Base-by-base conservation (phyloP, 2,113 vertebrate species). In the Ciconia maguari region DNA sequence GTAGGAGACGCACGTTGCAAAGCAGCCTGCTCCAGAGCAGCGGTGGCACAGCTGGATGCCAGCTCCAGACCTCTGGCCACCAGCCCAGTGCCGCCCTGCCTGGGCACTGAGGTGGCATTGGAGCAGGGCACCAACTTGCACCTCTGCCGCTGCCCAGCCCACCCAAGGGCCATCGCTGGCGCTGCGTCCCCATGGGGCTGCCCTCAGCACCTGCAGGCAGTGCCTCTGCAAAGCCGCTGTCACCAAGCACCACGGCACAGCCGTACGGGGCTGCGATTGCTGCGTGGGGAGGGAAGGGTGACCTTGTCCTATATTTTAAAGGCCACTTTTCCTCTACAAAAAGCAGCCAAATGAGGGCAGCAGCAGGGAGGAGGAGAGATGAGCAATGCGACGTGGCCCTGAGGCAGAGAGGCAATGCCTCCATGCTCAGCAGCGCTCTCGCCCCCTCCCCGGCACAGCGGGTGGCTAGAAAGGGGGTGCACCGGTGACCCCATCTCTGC, bases 231-330 rank as follows among this genome's bases (percentile, higher is more conserved):
- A 29, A 29, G 44, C 86, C 10, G 66, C 54, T 21, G 19, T 25
- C 87, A 57, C 65, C 60, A 1, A 41, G 82, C 52, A 21, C 36
- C 19, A 20, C 0, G 3, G 55, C 87, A 60, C 65, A 76, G 76
- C 34, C 15, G 4, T 54, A 4, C 12, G 6, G 90, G 34, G 54
- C 65, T 51, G 83, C 4, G 3, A 61, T 1, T 11, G 34, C 61
- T 20, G 48, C 22, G 11, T 32, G 61, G 60, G 58, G 79, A 94
- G 83, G 72, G 70, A 89, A 88, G 72, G 48, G 13, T 96, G 95
- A 97, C 96, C 97, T 97, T 95, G 96, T 66, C 94, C 97, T 96
- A 90, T n/a, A 96, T 96, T 96, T 84, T 68, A 96, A 93, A 96
- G 95, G 95, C 77, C 87, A 82, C 65, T 94, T 91, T 77, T 88